Evolutionary conservation across 1,140 invertebrate genomes (phyloP).

Genomic region (Drosophila tropicalis): DNA sequence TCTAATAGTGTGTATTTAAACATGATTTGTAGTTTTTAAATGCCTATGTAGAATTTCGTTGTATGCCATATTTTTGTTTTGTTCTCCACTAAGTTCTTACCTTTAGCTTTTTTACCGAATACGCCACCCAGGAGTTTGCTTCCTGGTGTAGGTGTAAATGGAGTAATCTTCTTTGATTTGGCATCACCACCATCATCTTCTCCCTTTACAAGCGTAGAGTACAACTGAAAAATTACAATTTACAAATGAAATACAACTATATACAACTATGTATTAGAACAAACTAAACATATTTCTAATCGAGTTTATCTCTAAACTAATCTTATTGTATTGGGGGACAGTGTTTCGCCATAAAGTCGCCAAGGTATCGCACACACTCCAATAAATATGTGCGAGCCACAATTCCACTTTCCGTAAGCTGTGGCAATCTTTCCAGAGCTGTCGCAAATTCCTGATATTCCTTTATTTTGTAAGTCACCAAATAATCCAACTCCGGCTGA

Average conservation of each 20-base stretch:
- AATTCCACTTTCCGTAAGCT: slow-evolving; percentile 57
- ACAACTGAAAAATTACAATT: slow-evolving; percentile 51
- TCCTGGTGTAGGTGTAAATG: slow-evolving; percentile 76
- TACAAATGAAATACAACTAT: neutral
- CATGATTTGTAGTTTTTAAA: neutral
- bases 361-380: slow-evolving; percentile 69
- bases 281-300: slow-evolving; percentile 36
- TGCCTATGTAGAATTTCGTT: slow-evolving; percentile 1
- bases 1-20: neutral
- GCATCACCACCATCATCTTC: slow-evolving; percentile 39
- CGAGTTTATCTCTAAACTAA: no score
- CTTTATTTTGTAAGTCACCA: slow-evolving; percentile 65
- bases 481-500: slow-evolving; percentile 46
- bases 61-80: neutral
- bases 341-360: slow-evolving; percentile 37
- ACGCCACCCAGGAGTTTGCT: slow-evolving; percentile 74
- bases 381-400: slow-evolving; percentile 58
- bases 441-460: slow-evolving; percentile 56
- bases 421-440: slow-evolving; percentile 47
- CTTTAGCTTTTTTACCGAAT: slow-evolving; percentile 77
- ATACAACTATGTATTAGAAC: slow-evolving; percentile 6
- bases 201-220: slow-evolving; percentile 47
- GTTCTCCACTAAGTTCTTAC: slow-evolving; percentile 42
- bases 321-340: neutral
- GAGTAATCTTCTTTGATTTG: slow-evolving; percentile 69